A percentile compares a stretch with the other conserved stretches of the same genome.
phyloP scores from a whole-genome alignment of 2,113 vertebrate species.

The Leucoraja erinaceus region DNA sequence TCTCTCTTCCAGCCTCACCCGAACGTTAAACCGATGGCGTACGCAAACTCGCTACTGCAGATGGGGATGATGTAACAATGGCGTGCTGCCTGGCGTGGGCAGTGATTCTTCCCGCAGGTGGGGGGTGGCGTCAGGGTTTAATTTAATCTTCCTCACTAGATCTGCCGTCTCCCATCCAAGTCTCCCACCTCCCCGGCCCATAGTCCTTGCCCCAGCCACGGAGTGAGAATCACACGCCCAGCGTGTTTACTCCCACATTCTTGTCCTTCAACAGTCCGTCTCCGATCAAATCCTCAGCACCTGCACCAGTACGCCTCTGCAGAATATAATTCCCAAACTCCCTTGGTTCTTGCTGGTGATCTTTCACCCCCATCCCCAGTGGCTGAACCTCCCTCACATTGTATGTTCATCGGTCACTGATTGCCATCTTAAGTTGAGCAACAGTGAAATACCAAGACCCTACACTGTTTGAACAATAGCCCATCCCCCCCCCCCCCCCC shows the following conservation, averaged over 20 bases:
- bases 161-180: conserved; percentile 25
- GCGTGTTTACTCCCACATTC: background rate
- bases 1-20: conserved; percentile 75
- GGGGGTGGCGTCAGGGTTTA: conserved; percentile 22
- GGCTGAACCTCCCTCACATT: background rate
- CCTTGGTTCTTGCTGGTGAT: background rate
- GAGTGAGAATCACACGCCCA: background rate
- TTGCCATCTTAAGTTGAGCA: background rate
- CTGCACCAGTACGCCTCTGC: background rate
- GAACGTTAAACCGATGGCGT: conserved; percentile 90
- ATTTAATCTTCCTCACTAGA: conserved; percentile 34
- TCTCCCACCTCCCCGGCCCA: background rate
- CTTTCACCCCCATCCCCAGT: background rate
- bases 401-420: background rate
- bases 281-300: background rate
- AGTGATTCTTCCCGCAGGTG: background rate
- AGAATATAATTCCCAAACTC: background rate
- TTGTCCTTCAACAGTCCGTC: background rate
- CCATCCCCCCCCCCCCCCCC: background rate
- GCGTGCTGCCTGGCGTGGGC: background rate
- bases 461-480: background rate
- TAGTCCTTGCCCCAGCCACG: background rate
- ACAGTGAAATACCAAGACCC: background rate
- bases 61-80: conserved; percentile 80
- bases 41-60: conserved; percentile 85